These are phyloP conservation scores for Coenonympha arcania DNA, from an alignment of 2,888 invertebrate species.

Conservation along the genomic window DNA sequence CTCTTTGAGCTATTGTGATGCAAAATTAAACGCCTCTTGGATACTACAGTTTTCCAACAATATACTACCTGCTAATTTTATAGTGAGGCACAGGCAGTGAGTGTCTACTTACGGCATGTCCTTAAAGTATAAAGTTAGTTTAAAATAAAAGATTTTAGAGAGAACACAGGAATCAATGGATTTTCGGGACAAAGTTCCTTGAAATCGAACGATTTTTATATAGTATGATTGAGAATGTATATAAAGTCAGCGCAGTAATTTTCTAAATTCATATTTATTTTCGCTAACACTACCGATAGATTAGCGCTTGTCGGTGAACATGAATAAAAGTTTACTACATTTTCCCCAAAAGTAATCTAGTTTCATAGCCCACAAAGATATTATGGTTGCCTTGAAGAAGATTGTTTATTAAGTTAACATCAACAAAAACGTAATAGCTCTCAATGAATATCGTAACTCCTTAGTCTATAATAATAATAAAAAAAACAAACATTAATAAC, in stretches of 20 bases:
- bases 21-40: slow-evolving; percentile 28
- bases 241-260: too few relatives aligned
- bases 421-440: slow-evolving; percentile 7
- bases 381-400: too few relatives aligned
- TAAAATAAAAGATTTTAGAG: neutral
- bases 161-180: too few relatives aligned
- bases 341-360: neutral
- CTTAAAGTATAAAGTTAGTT: too few relatives aligned
- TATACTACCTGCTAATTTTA: slow-evolving; percentile 13
- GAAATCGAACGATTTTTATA: too few relatives aligned
- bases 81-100: neutral
- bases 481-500: slow-evolving; percentile 50
- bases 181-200: too few relatives aligned
- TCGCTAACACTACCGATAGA: too few relatives aligned
- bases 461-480: slow-evolving; percentile 41
- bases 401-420: neutral
- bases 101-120: neutral
- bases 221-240: too few relatives aligned
- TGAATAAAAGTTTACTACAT: too few relatives aligned
- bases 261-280: too few relatives aligned
- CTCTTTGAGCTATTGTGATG: slow-evolving; percentile 34
- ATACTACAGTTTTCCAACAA: slow-evolving; percentile 14
- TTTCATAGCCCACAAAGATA: neutral
- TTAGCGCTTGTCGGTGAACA: too few relatives aligned
- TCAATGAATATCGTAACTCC: slow-evolving; percentile 46